Evolutionary conservation across 2,888 invertebrate genomes (phyloP).

Genomic region (Tillus elongatus): DNA sequence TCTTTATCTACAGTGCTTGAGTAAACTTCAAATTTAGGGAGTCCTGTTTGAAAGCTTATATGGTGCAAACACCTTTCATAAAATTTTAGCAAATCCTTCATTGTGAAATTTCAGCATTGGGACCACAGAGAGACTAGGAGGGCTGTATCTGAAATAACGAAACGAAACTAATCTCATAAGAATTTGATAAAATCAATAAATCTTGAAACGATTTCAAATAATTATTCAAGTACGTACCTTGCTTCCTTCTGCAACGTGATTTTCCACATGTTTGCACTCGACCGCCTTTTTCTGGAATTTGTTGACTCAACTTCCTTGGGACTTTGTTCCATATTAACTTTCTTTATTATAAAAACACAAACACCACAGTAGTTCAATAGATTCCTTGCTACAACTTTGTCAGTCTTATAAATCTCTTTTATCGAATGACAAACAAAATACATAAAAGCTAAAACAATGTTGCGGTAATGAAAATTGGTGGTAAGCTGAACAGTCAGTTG

Average conservation of each 20-base stretch:
- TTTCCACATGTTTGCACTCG: background rate
- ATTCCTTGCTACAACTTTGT: background rate
- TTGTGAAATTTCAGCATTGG: conserved; percentile 2
- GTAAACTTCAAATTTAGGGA: conserved; percentile 1
- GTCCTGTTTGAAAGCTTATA: background rate
- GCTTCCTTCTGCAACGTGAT: background rate
- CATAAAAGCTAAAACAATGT: too few species aligned
- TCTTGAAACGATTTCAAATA: background rate
- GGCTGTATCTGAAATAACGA: background rate
- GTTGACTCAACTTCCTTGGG: too few species aligned
- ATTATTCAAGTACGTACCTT: background rate
- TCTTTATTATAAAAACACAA: conserved; percentile 1
- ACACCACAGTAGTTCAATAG: too few species aligned
- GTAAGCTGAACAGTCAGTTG: too few species aligned
- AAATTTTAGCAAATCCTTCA: background rate
- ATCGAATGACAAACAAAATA: too few species aligned
- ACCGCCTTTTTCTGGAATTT: background rate
- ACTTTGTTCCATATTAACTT: background rate
- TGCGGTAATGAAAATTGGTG: too few species aligned
- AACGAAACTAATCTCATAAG: background rate
- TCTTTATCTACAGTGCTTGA: conserved; percentile 1
- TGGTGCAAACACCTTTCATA: conserved; percentile 3
- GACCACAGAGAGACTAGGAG: background rate
- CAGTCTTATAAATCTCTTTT: background rate
- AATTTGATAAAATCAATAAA: too few species aligned